Base-by-base conservation (phyloP, 1,140 invertebrate species). In the Bilobella aurantiaca region DNA sequence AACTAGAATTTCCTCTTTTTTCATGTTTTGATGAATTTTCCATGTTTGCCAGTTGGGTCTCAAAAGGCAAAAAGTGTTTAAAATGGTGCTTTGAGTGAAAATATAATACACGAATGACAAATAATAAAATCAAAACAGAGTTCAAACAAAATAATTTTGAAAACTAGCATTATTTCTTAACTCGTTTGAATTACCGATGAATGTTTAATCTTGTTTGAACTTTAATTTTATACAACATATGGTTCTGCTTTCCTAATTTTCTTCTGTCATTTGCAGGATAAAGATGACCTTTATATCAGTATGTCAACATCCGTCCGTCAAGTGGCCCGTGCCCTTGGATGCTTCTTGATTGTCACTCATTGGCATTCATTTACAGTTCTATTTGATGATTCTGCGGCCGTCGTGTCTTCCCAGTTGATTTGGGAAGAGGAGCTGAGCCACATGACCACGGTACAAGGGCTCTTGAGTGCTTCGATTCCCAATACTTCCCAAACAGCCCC, bases 311-410 rank as follows among this genome's bases (percentile, higher is more conserved):
- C 71, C 69, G 68, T 69, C 67, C 71, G 67, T 42, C 62, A 73
- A 31, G 64, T 68, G 47, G 71, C 71, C 53, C 62, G 62, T 32
- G 71, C 71, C 18, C 46, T 73, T 28, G 71, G 66, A 34, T 66
- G 72, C 53, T 67, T 75, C 46, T 66, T 76, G 42, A 57, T 71
- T 18, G 62, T 67, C 42, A 74, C 75, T 69, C 65, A 72, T 37
- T 76, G 75, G 75, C 68, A 72, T 62, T 67, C 71, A 5, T 72
- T 74, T 57, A 70, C 72, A 16, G 67, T 75, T 28, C 65, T 76
- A 12, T 70, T 72, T 34, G 75, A 76, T 57, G 74, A 75, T 49
- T 71, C 68, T 8, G 60, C 68, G 29, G 47, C 62, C 5, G 65
- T 67, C 23, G 37, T 65, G 14, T 53, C 62, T n/a, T 66, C 68